phyloP scores from a whole-genome alignment of 2,113 vertebrate genomes.

The Corythornis cristatus region DNA sequence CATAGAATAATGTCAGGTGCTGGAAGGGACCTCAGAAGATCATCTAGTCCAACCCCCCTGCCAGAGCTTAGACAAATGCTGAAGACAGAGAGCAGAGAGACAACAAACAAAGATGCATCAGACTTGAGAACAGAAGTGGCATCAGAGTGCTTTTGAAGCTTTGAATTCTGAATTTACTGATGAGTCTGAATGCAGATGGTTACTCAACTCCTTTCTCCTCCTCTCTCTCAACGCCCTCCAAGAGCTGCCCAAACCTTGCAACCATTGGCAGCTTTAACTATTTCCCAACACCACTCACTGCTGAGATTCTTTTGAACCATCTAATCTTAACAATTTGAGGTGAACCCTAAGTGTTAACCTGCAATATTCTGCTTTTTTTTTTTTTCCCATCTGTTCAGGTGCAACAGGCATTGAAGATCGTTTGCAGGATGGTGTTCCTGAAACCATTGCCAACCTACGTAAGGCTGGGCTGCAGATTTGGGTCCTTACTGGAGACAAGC shows the following conservation, averaged over 20 bases:
- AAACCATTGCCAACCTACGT: constrained; percentile 88
- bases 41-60: too few relatives aligned
- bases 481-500: constrained; percentile 98
- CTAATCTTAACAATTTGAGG: not conserved
- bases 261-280: not conserved
- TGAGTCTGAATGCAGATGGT: not conserved
- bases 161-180: not conserved
- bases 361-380: not conserved
- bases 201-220: not conserved
- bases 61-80: not conserved
- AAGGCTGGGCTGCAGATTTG: constrained; percentile 95
- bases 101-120: not conserved
- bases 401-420: constrained; percentile 95
- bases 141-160: not conserved
- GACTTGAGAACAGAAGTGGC: not conserved
- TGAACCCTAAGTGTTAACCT: not conserved
- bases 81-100: not conserved
- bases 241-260: not conserved
- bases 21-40: too few relatives aligned
- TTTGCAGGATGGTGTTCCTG: constrained; percentile 94
- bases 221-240: not conserved
- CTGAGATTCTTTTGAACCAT: not conserved
- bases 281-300: not conserved
- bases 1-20: too few relatives aligned
- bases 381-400: constrained; percentile 74